phyloP scores from a whole-genome alignment of 2,888 invertebrate genomes.

The Elegia similella region DNA sequence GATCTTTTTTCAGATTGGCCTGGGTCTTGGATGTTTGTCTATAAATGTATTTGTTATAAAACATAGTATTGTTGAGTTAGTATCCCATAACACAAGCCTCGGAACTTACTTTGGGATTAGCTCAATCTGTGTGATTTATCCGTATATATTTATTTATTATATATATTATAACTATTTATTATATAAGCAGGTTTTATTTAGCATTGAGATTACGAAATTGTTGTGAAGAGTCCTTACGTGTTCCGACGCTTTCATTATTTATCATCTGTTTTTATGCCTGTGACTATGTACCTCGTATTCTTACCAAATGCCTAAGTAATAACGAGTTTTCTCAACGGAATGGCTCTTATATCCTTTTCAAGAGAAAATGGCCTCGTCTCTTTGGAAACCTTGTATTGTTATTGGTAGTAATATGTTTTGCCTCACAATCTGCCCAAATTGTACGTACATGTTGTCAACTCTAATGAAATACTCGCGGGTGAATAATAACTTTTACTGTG shows the following conservation, averaged over 20 bases:
- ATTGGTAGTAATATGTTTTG: constrained; percentile 17
- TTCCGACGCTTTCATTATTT: not conserved
- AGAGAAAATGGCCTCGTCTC: constrained; percentile 52
- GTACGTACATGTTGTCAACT: constrained; percentile 16
- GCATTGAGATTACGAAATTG: not conserved
- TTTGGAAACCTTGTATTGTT: constrained; percentile 48
- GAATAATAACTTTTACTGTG: not conserved
- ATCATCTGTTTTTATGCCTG: not conserved
- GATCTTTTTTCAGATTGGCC: no score
- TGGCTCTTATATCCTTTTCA: constrained; percentile 51
- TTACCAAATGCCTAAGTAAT: constrained; percentile 26
- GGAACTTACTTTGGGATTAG: no score
- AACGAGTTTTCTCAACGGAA: constrained; percentile 48
- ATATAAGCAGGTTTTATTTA: no score
- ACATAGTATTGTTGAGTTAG: no score
- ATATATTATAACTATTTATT: no score
- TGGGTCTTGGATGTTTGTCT: no score
- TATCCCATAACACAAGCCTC: no score
- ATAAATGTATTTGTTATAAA: no score
- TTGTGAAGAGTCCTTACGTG: not conserved
- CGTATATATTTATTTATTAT: no score
- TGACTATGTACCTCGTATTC: not conserved
- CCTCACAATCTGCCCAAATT: constrained; percentile 16
- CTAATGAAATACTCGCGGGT: constrained; percentile 12
- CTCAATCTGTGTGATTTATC: no score